Percentiles rank a stretch among this genome's conserved stretches.
phyloP scores from a whole-genome alignment of 2,113 vertebrate genomes.

The Illadopsis cleaveri region DNA sequence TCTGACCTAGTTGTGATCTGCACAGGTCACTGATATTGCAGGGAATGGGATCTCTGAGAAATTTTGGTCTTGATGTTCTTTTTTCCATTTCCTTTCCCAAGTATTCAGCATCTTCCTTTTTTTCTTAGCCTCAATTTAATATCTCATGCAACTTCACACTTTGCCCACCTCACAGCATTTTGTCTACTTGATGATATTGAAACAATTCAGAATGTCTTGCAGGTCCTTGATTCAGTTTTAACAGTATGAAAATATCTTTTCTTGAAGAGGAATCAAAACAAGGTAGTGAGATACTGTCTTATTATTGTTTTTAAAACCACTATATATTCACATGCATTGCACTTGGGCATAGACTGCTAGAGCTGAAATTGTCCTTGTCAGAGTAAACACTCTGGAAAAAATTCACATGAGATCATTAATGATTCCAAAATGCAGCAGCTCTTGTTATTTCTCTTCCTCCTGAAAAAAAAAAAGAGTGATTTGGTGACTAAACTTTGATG shows the following conservation, averaged over 20 bases:
- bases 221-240: neutral
- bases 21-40: neutral
- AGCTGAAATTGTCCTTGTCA: neutral
- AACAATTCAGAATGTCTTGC: neutral
- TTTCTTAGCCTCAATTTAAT: neutral
- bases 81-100: neutral
- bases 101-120: neutral
- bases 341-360: neutral
- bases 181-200: neutral
- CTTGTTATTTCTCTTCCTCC: neutral
- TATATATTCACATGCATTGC: neutral
- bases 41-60: neutral
- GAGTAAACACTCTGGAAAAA: neutral
- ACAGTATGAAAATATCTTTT: neutral
- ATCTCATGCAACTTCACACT: neutral
- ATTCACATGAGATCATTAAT: neutral
- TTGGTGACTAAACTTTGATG: neutral
- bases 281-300: neutral
- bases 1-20: neutral
- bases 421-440: neutral
- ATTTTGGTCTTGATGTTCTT: neutral
- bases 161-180: neutral
- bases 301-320: neutral
- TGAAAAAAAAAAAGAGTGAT: neutral
- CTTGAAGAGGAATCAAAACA: neutral